A percentile compares a stretch with the other conserved stretches of the same genome.
phyloP scores from a whole-genome alignment of 2,888 invertebrate species.

The Magallana nippona region DNA sequence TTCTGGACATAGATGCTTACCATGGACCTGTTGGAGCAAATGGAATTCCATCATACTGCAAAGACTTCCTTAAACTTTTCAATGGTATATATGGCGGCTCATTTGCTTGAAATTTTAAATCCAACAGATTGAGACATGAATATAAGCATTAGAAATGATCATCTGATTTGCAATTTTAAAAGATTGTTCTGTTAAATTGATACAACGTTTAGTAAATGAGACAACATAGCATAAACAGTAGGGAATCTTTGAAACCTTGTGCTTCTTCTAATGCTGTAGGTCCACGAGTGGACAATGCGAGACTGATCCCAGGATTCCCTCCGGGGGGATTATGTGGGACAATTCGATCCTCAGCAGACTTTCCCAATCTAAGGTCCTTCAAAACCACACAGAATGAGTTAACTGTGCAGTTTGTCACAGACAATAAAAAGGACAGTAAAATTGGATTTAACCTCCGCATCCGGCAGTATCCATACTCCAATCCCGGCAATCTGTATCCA shows the following conservation, averaged over 20 bases:
- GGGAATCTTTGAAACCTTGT: neutral
- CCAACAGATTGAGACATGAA: too few relatives aligned
- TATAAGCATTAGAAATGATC: too few relatives aligned
- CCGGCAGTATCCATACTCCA: slow-evolving; percentile 58
- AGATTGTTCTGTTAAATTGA: too few relatives aligned
- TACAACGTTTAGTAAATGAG: too few relatives aligned
- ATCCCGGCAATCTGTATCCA: slow-evolving; percentile 61
- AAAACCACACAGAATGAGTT: slow-evolving; percentile 63
- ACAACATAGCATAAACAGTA: too few relatives aligned
- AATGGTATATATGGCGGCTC: slow-evolving; percentile 54
- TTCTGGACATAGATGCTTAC: slow-evolving; percentile 56
- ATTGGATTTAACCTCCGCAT: slow-evolving; percentile 60
- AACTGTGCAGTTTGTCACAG: slow-evolving; percentile 64
- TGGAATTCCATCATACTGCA: slow-evolving; percentile 54
- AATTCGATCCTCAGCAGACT: slow-evolving; percentile 40
- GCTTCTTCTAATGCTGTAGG: slow-evolving; percentile 47
- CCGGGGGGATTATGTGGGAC: slow-evolving; percentile 63
- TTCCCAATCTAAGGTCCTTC: slow-evolving; percentile 54
- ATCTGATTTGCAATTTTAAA: too few relatives aligned
- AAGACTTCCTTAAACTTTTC: slow-evolving; percentile 62
- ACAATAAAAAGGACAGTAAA: slow-evolving; percentile 57
- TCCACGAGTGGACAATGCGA: slow-evolving; percentile 65
- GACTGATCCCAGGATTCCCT: slow-evolving; percentile 60
- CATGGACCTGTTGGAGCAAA: slow-evolving; percentile 48
- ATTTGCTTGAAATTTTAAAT: too few relatives aligned